These are phyloP conservation scores for Antennarius striatus DNA, from an alignment of 2,113 vertebrate species.

Conservation along the genomic window DNA sequence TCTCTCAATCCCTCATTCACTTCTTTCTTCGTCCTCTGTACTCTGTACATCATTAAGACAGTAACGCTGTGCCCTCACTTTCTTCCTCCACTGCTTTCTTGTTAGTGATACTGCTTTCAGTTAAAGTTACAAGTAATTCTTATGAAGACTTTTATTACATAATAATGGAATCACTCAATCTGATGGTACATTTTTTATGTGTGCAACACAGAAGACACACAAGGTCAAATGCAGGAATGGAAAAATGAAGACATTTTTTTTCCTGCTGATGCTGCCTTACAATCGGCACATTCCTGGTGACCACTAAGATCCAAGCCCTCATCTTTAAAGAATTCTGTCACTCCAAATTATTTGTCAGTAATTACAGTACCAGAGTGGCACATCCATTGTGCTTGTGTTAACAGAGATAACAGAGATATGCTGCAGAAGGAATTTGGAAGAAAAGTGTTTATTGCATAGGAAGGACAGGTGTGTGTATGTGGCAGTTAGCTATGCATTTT, in stretches of 20 bases:
- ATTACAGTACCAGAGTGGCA: conserved; percentile 17
- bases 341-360: conserved; percentile 51
- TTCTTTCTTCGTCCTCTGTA: conserved; percentile 7
- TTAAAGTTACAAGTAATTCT: not conserved
- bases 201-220: not conserved
- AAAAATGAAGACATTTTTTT: not conserved
- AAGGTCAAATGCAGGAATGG: not conserved
- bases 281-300: conserved; percentile 27
- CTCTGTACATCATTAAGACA: conserved; percentile 17
- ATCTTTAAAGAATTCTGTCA: conserved; percentile 28
- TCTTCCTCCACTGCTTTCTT: not conserved
- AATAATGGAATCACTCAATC: not conserved
- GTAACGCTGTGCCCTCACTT: not conserved
- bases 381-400: conserved; percentile 36
- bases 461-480: conserved; percentile 29
- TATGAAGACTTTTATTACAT: not conserved
- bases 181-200: not conserved
- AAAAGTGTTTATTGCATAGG: conserved; percentile 17
- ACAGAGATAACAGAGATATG: conserved; percentile 59
- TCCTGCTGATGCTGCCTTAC: conserved; percentile 34
- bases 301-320: conserved; percentile 29
- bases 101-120: not conserved
- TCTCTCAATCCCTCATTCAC: conserved; percentile 19
- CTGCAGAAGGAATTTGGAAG: conserved; percentile 41
- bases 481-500: no score